phyloP scores from a whole-genome alignment of 2,797 vertebrate species.

The Synaphobranchus kaupii region DNA sequence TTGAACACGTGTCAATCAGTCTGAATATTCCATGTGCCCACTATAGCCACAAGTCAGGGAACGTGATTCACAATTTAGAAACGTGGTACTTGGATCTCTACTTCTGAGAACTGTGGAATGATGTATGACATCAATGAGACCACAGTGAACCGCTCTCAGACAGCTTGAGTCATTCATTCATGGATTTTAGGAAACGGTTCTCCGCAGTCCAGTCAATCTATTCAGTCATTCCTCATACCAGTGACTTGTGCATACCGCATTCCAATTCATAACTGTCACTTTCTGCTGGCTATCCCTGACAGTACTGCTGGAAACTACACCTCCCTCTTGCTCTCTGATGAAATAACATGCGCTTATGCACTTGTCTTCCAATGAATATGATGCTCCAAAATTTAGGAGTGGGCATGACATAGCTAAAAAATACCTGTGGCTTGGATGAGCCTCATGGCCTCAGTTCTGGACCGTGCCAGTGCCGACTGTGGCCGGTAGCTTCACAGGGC shows the following conservation, averaged over 20 bases:
- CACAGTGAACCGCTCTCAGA: constrained; percentile 41
- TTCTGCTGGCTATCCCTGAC: neutral
- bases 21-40: neutral
- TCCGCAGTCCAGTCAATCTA: neutral
- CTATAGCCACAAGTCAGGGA: neutral
- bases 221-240: neutral
- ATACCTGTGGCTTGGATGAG: no score
- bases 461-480: no score
- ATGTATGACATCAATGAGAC: constrained; percentile 45
- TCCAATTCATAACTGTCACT: constrained; percentile 9
- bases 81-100: neutral
- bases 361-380: neutral
- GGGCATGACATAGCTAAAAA: neutral
- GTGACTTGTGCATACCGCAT: neutral
- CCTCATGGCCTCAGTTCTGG: no score
- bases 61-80: neutral
- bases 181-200: neutral
- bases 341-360: neutral
- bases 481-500: no score
- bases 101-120: constrained; percentile 48
- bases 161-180: constrained; percentile 35
- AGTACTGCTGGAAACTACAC: neutral
- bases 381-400: neutral
- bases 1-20: neutral
- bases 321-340: neutral